These are phyloP conservation scores for Tetraodon nigroviridis DNA, from an alignment of 2,113 vertebrate genomes.

Conservation along the genomic window DNA sequence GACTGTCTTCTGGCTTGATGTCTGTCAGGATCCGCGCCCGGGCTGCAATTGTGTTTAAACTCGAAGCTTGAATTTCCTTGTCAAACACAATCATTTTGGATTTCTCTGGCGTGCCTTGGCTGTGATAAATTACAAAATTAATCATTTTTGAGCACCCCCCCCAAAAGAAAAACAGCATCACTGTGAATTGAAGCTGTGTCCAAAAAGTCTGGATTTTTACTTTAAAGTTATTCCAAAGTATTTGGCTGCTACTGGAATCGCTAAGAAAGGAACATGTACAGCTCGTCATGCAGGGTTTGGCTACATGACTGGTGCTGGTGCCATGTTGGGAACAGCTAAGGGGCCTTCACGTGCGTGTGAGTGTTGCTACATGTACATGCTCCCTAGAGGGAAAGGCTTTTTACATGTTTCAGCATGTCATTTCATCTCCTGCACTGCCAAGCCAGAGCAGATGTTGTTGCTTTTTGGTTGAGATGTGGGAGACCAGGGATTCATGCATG, in stretches of 20 bases:
- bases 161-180: slow-evolving; percentile 9
- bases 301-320: slow-evolving; percentile 1
- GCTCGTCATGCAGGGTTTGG: slow-evolving; percentile 6
- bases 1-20: slow-evolving; percentile 11
- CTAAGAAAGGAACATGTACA: slow-evolving; percentile 1
- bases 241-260: slow-evolving; percentile 24
- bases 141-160: neutral
- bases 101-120: slow-evolving; percentile 25
- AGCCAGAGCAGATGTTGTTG: slow-evolving; percentile 49
- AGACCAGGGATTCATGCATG: slow-evolving; percentile 41
- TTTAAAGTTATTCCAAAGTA: slow-evolving; percentile 16
- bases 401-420: slow-evolving; percentile 21
- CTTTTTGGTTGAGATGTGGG: slow-evolving; percentile 38
- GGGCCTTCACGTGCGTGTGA: slow-evolving; percentile 8
- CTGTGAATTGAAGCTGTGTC: slow-evolving; percentile 15
- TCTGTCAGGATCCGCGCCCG: slow-evolving; percentile 26
- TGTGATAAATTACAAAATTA: slow-evolving; percentile 19
- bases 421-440: slow-evolving; percentile 23
- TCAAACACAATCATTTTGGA: slow-evolving; percentile 28
- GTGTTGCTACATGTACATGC: slow-evolving; percentile 5
- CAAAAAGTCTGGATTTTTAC: slow-evolving; percentile 27
- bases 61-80: too few species aligned
- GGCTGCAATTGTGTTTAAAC: too few species aligned
- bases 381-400: slow-evolving; percentile 12
- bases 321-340: slow-evolving; percentile 16